Evolutionary conservation across 2,888 invertebrate genomes (phyloP).

Genomic region (Trissolcus brochymenae): DNA sequence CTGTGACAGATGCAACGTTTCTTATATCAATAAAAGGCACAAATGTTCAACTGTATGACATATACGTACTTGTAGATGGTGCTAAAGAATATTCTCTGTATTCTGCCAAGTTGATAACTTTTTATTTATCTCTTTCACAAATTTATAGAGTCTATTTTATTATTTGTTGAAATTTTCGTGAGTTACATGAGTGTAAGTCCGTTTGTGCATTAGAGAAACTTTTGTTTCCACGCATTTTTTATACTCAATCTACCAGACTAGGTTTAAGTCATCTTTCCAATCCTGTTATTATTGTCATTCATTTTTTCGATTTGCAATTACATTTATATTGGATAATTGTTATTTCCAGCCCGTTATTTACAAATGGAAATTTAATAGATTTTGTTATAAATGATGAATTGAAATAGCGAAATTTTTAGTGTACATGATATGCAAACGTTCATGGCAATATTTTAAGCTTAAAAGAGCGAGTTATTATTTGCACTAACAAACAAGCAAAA

Average conservation of each 20-base stretch:
- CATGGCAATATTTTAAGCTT: too few species aligned
- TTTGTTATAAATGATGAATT: neutral
- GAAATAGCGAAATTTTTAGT: neutral
- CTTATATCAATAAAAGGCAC: slow-evolving; percentile 66
- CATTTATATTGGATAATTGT: neutral
- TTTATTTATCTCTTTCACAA: neutral
- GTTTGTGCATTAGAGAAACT: neutral
- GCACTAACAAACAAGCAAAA: too few species aligned
- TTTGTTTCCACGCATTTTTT: slow-evolving; percentile 20
- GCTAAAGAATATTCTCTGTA: slow-evolving; percentile 8
- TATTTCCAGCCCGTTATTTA: neutral
- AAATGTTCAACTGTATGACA: slow-evolving; percentile 63
- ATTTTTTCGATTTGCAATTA: neutral
- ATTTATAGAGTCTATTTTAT: neutral
- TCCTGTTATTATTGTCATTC: neutral
- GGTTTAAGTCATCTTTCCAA: slow-evolving; percentile 11
- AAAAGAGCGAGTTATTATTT: too few species aligned
- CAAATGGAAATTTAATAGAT: neutral
- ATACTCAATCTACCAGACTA: slow-evolving; percentile 28
- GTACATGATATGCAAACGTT: too few species aligned
- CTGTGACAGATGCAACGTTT: slow-evolving; percentile 64
- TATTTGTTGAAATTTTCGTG: neutral
- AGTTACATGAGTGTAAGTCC: neutral
- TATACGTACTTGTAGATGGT: slow-evolving; percentile 28
- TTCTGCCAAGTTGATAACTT: neutral